Evolutionary conservation across 2,888 invertebrate genomes (phyloP).

Genomic region (Diploptera punctata): DNA sequence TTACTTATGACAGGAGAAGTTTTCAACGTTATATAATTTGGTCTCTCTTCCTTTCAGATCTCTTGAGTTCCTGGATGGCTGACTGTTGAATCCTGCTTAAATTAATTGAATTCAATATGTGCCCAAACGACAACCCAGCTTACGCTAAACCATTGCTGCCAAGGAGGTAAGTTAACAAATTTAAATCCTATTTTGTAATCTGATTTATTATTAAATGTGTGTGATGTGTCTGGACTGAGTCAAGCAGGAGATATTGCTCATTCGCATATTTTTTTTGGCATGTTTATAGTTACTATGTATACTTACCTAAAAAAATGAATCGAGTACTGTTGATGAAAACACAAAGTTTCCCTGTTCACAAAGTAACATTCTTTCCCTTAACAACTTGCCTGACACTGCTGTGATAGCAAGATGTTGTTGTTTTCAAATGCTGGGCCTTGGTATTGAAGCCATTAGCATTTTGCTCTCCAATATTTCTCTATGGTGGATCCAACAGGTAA

Average conservation of each 20-base stretch:
- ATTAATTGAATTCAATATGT: slow-evolving; percentile 11
- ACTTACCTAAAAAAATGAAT: background rate
- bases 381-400: too few relatives aligned
- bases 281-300: background rate
- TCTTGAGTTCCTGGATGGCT: background rate
- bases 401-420: too few relatives aligned
- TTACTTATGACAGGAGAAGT: too few relatives aligned
- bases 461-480: too few relatives aligned
- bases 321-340: too few relatives aligned
- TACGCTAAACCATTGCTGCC: slow-evolving; percentile 23
- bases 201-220: slow-evolving; percentile 24
- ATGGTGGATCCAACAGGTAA: too few relatives aligned
- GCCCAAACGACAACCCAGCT: slow-evolving; percentile 28
- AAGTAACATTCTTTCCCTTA: background rate
- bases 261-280: background rate
- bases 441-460: too few relatives aligned
- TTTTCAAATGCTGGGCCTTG: too few relatives aligned
- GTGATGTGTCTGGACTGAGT: too few relatives aligned
- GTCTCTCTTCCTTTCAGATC: slow-evolving; percentile 1
- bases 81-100: background rate
- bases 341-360: background rate
- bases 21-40: too few relatives aligned
- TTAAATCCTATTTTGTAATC: background rate
- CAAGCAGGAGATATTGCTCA: background rate
- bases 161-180: slow-evolving; percentile 18